These are phyloP conservation scores for Pheosia tremula DNA, from an alignment of 2,888 invertebrate genomes.

Conservation along the genomic window DNA sequence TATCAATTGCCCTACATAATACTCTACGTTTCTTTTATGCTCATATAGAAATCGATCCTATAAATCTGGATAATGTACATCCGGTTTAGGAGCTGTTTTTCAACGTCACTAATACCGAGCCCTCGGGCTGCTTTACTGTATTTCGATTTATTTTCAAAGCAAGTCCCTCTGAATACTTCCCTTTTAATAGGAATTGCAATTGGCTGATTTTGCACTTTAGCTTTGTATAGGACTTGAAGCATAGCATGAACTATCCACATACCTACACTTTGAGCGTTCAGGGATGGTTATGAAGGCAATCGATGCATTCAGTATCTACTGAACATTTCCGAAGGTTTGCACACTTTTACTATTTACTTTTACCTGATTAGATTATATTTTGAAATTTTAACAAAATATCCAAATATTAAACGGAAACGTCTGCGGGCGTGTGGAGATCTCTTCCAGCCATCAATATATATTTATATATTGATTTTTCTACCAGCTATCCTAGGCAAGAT, in stretches of 20 bases:
- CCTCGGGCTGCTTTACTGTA: background rate
- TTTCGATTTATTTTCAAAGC: background rate
- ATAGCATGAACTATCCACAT: slow-evolving; percentile 18
- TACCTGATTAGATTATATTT: too few species aligned
- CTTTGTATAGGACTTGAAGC: slow-evolving; percentile 26
- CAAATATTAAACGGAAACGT: too few species aligned
- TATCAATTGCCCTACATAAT: background rate
- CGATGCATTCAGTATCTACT: background rate
- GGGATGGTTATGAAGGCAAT: slow-evolving; percentile 10
- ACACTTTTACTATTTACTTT: too few species aligned
- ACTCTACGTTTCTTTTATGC: background rate
- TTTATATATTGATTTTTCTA: too few species aligned
- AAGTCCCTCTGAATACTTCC: background rate
- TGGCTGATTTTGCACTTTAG: slow-evolving; percentile 8
- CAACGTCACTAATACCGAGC: background rate
- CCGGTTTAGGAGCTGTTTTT: background rate
- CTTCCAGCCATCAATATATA: too few species aligned
- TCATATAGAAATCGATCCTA: background rate
- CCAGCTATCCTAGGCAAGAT: too few species aligned
- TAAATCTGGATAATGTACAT: background rate
- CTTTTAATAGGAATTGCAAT: slow-evolving; percentile 9
- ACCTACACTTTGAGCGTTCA: slow-evolving; percentile 32
- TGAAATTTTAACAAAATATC: too few species aligned
- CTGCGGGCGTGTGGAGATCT: too few species aligned
- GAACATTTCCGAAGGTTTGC: background rate